phyloP scores from a whole-genome alignment of 2,797 vertebrate genomes.

The Psittacula echo region DNA sequence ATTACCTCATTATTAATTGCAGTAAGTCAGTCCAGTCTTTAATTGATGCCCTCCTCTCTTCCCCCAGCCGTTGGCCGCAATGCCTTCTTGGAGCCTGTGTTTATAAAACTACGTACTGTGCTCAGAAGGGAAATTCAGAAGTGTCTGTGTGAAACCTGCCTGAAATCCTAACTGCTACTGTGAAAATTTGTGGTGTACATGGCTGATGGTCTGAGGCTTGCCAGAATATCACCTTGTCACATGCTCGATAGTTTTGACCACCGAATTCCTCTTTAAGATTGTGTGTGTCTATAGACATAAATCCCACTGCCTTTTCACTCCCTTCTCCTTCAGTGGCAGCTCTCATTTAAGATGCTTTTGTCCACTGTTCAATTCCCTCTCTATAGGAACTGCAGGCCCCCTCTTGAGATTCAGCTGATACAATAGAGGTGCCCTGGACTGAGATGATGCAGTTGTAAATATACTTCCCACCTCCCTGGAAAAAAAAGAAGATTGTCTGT shows the following conservation, averaged over 20 bases:
- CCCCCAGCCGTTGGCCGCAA: background rate
- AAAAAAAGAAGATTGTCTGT: background rate
- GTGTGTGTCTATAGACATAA: background rate
- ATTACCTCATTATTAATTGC: constrained; percentile 57
- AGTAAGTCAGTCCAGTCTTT: constrained; percentile 39
- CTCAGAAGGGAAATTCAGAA: constrained; percentile 27
- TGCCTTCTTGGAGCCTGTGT: constrained; percentile 9
- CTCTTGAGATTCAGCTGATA: background rate
- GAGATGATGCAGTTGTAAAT: background rate
- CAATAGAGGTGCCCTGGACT: background rate
- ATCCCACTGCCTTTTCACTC: background rate
- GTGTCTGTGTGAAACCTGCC: constrained; percentile 14
- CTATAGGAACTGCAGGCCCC: accelerated
- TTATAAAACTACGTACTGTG: constrained; percentile 36
- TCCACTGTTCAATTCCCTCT: background rate
- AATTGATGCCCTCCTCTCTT: constrained; percentile 40
- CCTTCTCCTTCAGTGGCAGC: background rate
- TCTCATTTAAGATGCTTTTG: background rate
- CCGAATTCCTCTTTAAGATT: background rate
- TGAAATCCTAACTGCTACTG: background rate
- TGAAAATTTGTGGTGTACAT: background rate
- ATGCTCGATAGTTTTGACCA: background rate
- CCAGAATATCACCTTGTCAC: background rate
- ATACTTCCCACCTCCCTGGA: background rate
- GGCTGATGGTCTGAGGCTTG: constrained; percentile 9